A percentile compares a stretch with the other conserved stretches of the same genome.
phyloP scores from a whole-genome alignment of 2,113 vertebrate species.

The Syngnathus floridae region DNA sequence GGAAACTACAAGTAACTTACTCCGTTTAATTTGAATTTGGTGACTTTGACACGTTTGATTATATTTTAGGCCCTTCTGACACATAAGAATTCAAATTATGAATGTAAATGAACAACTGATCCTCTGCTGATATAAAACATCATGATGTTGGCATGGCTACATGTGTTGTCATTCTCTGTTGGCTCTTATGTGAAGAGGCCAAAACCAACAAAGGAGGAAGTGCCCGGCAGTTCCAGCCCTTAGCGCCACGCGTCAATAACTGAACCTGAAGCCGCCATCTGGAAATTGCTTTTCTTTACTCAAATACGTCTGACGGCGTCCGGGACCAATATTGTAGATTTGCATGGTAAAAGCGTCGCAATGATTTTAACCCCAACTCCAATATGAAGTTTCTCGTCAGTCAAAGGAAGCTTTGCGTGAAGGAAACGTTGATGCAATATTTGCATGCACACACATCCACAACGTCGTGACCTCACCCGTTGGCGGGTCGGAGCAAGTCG shows the following conservation, averaged over 20 bases:
- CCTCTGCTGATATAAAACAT: conserved; percentile 16
- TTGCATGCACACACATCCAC: conserved; percentile 54
- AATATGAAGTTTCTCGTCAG: neutral
- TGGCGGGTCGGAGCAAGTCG: conserved; percentile 33
- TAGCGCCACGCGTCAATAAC: conserved; percentile 39
- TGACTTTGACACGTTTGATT: neutral
- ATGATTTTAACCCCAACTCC: conserved; percentile 17
- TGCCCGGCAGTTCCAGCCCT: conserved; percentile 21
- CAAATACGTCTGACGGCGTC: conserved; percentile 16
- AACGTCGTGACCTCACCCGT: conserved; percentile 43
- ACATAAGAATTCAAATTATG: conserved; percentile 13
- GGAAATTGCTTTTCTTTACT: conserved; percentile 33
- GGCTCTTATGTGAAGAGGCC: conserved; percentile 18
- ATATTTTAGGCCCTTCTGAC: neutral
- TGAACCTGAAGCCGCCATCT: conserved; percentile 47
- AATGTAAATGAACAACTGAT: conserved; percentile 24
- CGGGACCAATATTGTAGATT: conserved; percentile 32
- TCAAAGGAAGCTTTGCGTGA: conserved; percentile 57
- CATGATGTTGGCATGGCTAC: conserved; percentile 28
- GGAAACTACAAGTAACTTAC: neutral
- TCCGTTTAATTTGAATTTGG: neutral
- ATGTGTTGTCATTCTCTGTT: conserved; percentile 30
- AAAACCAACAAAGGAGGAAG: conserved; percentile 33
- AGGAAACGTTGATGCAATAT: conserved; percentile 32
- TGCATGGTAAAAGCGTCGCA: conserved; percentile 52